Conservation (phyloP, 2,888 invertebrate species). For the Gibbula magus region DNA sequence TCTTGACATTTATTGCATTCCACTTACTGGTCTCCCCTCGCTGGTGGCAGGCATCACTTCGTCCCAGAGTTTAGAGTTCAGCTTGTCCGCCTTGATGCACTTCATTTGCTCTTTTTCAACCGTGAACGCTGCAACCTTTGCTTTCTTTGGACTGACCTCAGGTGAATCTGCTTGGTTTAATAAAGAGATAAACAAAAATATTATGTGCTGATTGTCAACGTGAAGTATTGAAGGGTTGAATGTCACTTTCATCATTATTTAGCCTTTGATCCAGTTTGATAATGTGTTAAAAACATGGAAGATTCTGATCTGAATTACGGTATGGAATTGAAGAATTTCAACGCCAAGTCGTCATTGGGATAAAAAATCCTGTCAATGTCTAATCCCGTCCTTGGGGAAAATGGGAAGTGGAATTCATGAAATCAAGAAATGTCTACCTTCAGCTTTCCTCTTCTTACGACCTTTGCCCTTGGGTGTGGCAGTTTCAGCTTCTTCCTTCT, state of each 20-base stretch:
- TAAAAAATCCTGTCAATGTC: neutral
- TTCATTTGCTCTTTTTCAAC: slow-evolving; percentile 74
- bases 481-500: slow-evolving; percentile 56
- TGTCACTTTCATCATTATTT: too few species aligned
- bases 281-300: too few species aligned
- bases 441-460: slow-evolving; percentile 60
- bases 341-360: too few species aligned
- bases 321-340: neutral
- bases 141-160: slow-evolving; percentile 57
- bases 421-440: slow-evolving; percentile 29
- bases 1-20: too few species aligned
- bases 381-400: neutral
- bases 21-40: slow-evolving; percentile 66
- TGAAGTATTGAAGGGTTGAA: too few species aligned
- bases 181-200: neutral
- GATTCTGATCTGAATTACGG: neutral
- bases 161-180: neutral
- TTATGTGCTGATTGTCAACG: neutral
- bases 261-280: too few species aligned
- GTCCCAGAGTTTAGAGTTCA: slow-evolving; percentile 83
- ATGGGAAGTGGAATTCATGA: neutral
- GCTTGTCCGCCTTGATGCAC: slow-evolving; percentile 79
- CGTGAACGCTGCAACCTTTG: slow-evolving; percentile 71
- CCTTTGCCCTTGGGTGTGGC: slow-evolving; percentile 69
- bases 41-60: slow-evolving; percentile 79